Conservation (phyloP, 1,140 invertebrate genomes). For the Lepidostoma basale region DNA sequence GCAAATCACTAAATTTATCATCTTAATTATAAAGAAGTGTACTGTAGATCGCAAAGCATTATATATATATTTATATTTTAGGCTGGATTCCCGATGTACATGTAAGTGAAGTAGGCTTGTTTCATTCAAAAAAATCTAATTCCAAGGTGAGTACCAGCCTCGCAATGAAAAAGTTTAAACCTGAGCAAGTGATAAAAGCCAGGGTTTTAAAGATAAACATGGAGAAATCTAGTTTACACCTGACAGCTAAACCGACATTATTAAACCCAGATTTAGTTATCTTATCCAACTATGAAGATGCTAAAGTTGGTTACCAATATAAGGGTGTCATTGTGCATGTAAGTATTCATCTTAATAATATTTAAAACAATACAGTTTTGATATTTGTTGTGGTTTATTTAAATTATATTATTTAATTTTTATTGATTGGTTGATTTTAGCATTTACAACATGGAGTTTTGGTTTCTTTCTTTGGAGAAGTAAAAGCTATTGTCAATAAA, state of each 20-base stretch:
- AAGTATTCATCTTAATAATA: slow-evolving; percentile 15
- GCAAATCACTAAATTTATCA: too few relatives aligned
- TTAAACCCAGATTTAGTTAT: slow-evolving; percentile 58
- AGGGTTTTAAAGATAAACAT: slow-evolving; percentile 60
- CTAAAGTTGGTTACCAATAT: slow-evolving; percentile 59
- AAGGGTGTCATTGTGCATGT: slow-evolving; percentile 63
- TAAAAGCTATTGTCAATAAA: slow-evolving; percentile 64
- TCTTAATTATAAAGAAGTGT: too few relatives aligned
- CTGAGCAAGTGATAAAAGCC: slow-evolving; percentile 58
- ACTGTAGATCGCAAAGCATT: neutral
- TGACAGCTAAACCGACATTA: slow-evolving; percentile 66
- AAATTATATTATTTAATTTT: too few relatives aligned
- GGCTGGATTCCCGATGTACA: slow-evolving; percentile 46
- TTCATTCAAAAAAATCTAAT: slow-evolving; percentile 45
- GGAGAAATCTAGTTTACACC: slow-evolving; percentile 52
- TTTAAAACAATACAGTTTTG: too few relatives aligned
- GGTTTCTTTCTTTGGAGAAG: slow-evolving; percentile 66
- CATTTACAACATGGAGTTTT: slow-evolving; percentile 55
- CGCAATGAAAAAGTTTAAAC: slow-evolving; percentile 50
- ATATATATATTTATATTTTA: slow-evolving; percentile 5
- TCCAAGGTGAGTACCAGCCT: slow-evolving; percentile 46
- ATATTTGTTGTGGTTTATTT: too few relatives aligned
- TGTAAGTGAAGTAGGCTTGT: slow-evolving; percentile 47
- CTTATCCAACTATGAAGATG: slow-evolving; percentile 57
- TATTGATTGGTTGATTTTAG: slow-evolving; percentile 42